phyloP scores from a whole-genome alignment of 2,888 invertebrate species.

The Malthinus seriepunctatus region DNA sequence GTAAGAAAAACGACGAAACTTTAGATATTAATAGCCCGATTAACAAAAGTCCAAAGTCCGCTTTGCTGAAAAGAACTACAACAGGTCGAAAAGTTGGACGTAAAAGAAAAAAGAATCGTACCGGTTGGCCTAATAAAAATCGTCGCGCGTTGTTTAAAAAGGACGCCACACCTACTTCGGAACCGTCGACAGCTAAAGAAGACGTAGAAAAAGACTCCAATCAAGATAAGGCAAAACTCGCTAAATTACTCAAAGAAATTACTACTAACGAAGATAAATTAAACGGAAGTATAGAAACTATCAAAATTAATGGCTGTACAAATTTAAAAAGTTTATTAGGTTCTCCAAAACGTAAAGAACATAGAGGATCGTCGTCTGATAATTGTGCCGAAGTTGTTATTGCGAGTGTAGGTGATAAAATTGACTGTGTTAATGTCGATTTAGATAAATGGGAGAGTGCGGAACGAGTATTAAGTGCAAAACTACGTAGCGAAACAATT shows the following conservation, averaged over 20 bases:
- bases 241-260: slow-evolving; percentile 22
- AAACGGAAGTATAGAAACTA: slow-evolving; percentile 19
- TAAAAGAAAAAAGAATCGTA: slow-evolving; percentile 71
- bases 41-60: not conserved
- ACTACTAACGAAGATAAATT: slow-evolving; percentile 25
- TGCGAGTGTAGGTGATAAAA: slow-evolving; percentile 34
- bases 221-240: not conserved
- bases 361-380: slow-evolving; percentile 30
- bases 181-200: slow-evolving; percentile 40
- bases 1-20: slow-evolving; percentile 11
- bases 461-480: slow-evolving; percentile 46
- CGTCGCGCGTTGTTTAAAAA: slow-evolving; percentile 39
- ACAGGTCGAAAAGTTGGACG: slow-evolving; percentile 48
- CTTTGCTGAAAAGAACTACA: slow-evolving; percentile 11
- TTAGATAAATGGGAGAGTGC: slow-evolving; percentile 44
- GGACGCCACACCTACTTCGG: slow-evolving; percentile 39
- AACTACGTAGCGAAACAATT: slow-evolving; percentile 40
- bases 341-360: slow-evolving; percentile 20
- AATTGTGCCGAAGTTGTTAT: slow-evolving; percentile 45
- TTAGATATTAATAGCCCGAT: not conserved
- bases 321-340: slow-evolving; percentile 18
- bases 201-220: slow-evolving; percentile 27
- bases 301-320: slow-evolving; percentile 16
- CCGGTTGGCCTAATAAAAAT: slow-evolving; percentile 77
- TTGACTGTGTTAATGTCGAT: slow-evolving; percentile 38